Base-by-base conservation (phyloP, 2,888 invertebrate species). In the Drosophila lutescens region DNA sequence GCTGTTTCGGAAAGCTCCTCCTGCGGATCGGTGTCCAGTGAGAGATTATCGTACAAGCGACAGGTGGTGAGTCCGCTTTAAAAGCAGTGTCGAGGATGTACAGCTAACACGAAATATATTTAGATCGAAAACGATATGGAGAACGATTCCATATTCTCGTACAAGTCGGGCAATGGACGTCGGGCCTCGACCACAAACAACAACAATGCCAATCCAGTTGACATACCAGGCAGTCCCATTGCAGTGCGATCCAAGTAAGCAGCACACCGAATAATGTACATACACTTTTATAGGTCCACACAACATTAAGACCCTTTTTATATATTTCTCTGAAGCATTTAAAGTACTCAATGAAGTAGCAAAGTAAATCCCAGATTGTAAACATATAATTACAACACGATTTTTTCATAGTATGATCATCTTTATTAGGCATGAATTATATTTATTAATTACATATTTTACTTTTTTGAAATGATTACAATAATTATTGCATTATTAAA, bases 1-100 rank as follows among this genome's bases (percentile, higher is more conserved):
- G 92, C 92, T n/a, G 92, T 92, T n/a, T 92, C 92, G 41, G 92
- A 92, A 78, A 92, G 92, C 83, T 92, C 92, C 49, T 92, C 92
- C 9, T 92, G 92, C 66, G 92, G 92, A 63, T 92, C 92, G 6
- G 92, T 92, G 38, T 92, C 92, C 54, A 92, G 92, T 76, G 92
- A 92, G 80, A 88, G 92, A 57, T 85, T 92, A 58, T 92, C 92
- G 55, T 92, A 92, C 66, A 92, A 92, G 74, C 85, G 92, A 47
- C 92, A 92, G 79, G 92, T 92, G 78, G 88, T 85, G 13, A 65
- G 79, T 67, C 1, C 15, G 5, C 4, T n/a, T 32, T 4, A 6
- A 1, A 20, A 10, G 0, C 3, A 12, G 10, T 13, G 26, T 26
- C 26, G 4, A 36, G 34, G n/a, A 12, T 12, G 6, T 4, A 12